Evolutionary conservation across 1,140 invertebrate genomes (phyloP).

Genomic region (Neotoxoptera formosana): DNA sequence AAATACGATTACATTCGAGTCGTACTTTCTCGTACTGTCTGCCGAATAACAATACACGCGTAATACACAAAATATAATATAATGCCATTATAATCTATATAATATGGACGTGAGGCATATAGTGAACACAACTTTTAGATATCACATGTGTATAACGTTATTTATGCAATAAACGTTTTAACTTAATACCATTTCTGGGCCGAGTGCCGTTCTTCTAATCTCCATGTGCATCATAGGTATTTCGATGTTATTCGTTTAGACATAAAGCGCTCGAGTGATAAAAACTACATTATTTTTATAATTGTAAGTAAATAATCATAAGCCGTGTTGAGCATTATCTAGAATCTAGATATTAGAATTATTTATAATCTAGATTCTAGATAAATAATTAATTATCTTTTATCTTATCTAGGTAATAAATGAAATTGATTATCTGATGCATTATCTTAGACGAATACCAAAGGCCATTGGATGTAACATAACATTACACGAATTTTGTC

Average conservation of each 20-base stretch:
- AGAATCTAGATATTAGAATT: no score
- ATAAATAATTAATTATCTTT: no score
- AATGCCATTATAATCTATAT: conserved; percentile 11
- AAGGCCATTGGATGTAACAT: no score
- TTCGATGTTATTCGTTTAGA: neutral
- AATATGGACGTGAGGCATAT: neutral
- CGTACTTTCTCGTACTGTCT: neutral
- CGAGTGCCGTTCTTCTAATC: neutral
- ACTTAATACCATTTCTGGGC: neutral
- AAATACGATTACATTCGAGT: neutral
- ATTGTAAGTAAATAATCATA: neutral
- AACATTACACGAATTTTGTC: no score
- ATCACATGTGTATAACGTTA: neutral
- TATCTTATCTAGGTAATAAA: no score
- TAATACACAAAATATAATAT: neutral
- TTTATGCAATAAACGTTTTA: conserved; percentile 29
- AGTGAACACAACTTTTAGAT: neutral
- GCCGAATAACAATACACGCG: neutral
- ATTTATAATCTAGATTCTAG: no score
- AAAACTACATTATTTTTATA: neutral
- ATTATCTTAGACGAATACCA: no score
- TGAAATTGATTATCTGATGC: no score
- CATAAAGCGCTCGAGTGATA: neutral
- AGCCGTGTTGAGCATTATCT: no score
- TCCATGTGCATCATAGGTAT: neutral